Evolutionary conservation across 1,140 invertebrate genomes (phyloP).

Genomic region (Pinna nobilis): DNA sequence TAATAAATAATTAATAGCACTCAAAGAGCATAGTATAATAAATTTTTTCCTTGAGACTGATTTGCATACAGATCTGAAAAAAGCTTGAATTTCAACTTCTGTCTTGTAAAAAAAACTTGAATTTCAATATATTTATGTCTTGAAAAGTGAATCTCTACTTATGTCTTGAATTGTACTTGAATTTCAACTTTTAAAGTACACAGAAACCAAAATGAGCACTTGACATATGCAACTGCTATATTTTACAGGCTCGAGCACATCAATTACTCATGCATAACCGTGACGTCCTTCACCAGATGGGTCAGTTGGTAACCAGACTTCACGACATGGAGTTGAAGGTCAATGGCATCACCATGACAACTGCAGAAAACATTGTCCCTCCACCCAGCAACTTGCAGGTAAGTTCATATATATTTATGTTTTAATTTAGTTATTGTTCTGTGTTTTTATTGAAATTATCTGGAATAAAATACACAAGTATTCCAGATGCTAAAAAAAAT

Average conservation of each 20-base stretch:
- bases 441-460: not conserved
- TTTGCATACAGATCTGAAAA: too few species aligned
- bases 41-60: too few species aligned
- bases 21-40: too few species aligned
- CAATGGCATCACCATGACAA: constrained; percentile 46
- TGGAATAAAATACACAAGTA: too few species aligned
- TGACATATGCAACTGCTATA: not conserved
- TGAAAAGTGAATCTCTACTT: too few species aligned
- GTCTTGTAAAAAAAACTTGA: too few species aligned
- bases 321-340: constrained; percentile 85
- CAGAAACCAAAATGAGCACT: not conserved
- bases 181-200: not conserved
- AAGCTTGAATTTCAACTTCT: too few species aligned
- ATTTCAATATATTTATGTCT: too few species aligned
- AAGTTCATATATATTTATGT: too few species aligned
- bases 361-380: constrained; percentile 42
- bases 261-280: constrained; percentile 95
- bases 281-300: constrained; percentile 90
- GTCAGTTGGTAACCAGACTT: constrained; percentile 85
- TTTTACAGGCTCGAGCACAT: constrained; percentile 88
- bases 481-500: too few species aligned
- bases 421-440: constrained; percentile 7
- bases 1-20: too few species aligned
- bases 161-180: not conserved
- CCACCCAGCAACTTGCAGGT: constrained; percentile 53